phyloP scores from a whole-genome alignment of 1,140 invertebrate species.

The Yoshiicerus persimilis region DNA sequence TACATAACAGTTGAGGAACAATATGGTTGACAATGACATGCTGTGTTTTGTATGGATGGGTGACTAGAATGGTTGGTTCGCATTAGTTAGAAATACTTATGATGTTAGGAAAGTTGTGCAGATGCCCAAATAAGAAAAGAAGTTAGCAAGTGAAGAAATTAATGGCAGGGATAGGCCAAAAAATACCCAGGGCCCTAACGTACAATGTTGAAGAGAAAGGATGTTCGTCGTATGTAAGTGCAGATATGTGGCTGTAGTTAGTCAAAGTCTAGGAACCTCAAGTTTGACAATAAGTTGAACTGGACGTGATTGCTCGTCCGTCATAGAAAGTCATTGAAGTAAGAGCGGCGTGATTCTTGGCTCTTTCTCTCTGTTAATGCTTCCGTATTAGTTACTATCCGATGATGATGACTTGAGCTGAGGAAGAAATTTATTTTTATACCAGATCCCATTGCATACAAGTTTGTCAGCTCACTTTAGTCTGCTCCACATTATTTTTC shows the following conservation, averaged over 20 bases:
- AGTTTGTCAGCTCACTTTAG: not conserved
- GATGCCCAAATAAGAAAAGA: not conserved
- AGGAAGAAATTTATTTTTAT: not conserved
- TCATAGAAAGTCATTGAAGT: not conserved
- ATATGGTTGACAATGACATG: not conserved
- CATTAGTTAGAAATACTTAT: not conserved
- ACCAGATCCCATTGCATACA: not conserved
- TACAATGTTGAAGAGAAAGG: too few species aligned
- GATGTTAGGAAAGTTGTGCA: not conserved
- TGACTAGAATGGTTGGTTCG: not conserved
- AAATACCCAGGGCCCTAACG: too few species aligned
- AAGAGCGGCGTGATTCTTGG: not conserved
- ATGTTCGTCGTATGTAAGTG: too few species aligned
- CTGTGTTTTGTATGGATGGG: not conserved
- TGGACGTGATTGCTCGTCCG: not conserved
- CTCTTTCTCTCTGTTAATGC: not conserved
- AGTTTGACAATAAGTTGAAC: not conserved
- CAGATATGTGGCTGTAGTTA: not conserved
- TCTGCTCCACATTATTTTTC: too few species aligned
- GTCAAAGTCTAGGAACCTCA: not conserved
- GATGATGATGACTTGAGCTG: not conserved
- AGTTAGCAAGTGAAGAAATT: not conserved
- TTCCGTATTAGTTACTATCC: not conserved
- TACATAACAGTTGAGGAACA: too few species aligned
- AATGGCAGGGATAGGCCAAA: not conserved